Evolutionary conservation across 2,797 vertebrate genomes (phyloP), one percentile per base, ranked within the genome.

Genomic region (Sebastes paucispinis): DNA sequence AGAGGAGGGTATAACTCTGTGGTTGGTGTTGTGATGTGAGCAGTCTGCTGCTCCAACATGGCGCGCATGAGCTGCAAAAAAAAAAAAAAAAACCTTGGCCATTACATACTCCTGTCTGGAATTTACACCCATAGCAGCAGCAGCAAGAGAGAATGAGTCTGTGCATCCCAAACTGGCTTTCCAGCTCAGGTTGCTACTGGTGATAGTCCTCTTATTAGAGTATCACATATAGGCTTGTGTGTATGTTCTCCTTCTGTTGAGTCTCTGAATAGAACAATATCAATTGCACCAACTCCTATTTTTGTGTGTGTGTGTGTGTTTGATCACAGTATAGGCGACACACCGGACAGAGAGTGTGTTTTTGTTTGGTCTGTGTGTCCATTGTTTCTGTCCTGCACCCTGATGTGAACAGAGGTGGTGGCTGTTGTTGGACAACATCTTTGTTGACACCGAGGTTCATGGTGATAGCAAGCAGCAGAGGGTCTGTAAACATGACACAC

Each of bases 11-110:
- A 57, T 54, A 75, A 10, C 58, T 81, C 63, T 76, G 3, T 75
- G 72, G 22, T 69, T 43, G 39, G 87, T 89, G 89, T 87, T 65
- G 86, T 89, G 90, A 87, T 93, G 90, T 84, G 92, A 92, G 91
- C 91, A 64, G 86, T 74, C 83, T 82, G 90, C 87, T 93, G 90
- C 87, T 93, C 89, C 90, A 95, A 94, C 89, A 95, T 95, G 94
- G 93, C 94, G 93, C 91, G 77, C 89, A 66, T 73, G 88, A 91
- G 90, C 88, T 87, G 83, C 39, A 43, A 43, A 43, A 43, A 43
- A 43, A 43, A 14, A 24, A 13, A 88, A 90, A 39, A 8, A 89
- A 90, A 65, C 77, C 80, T 65, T 85, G 85, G 88, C 85, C 82
- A 91, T 93, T 83, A 92, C 92, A 93, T 92, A 93, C 89, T 92